phyloP scores from a whole-genome alignment of 2,797 vertebrate species.

The Mycteria americana region DNA sequence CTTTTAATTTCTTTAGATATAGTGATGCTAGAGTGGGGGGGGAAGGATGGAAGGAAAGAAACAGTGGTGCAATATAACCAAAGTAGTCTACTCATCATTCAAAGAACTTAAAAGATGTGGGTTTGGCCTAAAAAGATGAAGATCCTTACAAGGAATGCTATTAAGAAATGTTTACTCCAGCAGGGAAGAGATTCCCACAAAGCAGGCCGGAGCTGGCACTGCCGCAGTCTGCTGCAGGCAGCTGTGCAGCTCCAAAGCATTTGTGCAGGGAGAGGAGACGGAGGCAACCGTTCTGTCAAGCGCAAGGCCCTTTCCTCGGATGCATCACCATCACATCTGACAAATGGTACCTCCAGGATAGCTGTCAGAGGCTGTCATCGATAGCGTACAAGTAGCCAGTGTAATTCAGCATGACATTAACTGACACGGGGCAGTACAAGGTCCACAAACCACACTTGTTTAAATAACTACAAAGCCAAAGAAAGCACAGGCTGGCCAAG shows the following conservation, averaged over 20 bases:
- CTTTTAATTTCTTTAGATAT: not conserved
- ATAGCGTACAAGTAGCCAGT: not conserved
- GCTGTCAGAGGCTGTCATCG: not conserved
- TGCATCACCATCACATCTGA: not conserved
- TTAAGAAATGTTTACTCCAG: not conserved
- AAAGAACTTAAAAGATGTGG: not conserved
- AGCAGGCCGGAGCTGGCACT: not conserved
- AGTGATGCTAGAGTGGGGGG: not conserved
- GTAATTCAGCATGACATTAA: not conserved
- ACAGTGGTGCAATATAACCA: not conserved
- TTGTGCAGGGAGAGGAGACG: not conserved
- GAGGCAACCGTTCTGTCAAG: not conserved
- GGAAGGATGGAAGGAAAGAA: not conserved
- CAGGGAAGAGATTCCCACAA: not conserved
- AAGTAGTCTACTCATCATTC: not conserved
- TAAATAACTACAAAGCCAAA: constrained; percentile 21
- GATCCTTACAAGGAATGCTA: not conserved
- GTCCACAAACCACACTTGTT: not conserved
- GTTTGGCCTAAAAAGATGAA: not conserved
- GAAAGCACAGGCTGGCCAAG: not conserved
- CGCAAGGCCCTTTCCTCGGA: not conserved
- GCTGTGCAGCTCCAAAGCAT: not conserved
- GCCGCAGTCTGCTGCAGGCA: not conserved
- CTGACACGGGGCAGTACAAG: not conserved
- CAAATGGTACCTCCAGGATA: not conserved